A percentile compares a stretch with the other conserved stretches of the same genome.
Evolutionary conservation across 1,140 invertebrate species (phyloP).

Genomic region (Paramacrobiotus metropolitanus): DNA sequence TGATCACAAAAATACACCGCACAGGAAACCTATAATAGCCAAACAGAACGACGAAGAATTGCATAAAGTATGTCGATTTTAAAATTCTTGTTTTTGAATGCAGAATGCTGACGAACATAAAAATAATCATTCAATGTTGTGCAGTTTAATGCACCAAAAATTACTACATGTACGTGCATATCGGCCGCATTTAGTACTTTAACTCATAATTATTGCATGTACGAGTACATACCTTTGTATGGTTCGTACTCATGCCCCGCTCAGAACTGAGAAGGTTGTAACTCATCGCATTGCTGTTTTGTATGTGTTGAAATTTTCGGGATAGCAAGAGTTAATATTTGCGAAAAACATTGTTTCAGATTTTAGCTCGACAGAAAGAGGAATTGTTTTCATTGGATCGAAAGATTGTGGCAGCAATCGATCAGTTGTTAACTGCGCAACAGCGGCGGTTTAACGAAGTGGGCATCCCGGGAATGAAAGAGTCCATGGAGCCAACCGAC

Average conservation of each 20-base stretch:
- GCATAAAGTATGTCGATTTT: background rate
- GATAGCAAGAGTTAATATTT: no score
- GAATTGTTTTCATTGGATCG: background rate
- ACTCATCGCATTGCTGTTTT: background rate
- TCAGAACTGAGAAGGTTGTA: no score
- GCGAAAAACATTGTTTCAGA: no score
- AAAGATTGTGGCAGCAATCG: background rate
- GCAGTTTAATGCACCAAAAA: no score
- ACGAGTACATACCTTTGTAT: no score
- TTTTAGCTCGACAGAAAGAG: background rate
- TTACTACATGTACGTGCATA: no score
- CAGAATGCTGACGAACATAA: no score
- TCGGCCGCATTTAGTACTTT: no score
- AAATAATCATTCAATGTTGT: no score
- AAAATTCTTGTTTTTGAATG: background rate
- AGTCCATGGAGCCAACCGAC: background rate
- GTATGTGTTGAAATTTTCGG: no score
- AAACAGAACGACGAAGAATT: background rate
- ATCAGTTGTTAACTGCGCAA: background rate
- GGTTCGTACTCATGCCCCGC: no score
- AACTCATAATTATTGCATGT: no score
- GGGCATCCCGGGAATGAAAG: background rate
- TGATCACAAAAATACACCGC: background rate
- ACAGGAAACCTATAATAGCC: background rate
- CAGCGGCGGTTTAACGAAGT: background rate